These are phyloP conservation scores for Pycnomerus fuliginosus DNA, from an alignment of 2,888 invertebrate species.

Conservation along the genomic window DNA sequence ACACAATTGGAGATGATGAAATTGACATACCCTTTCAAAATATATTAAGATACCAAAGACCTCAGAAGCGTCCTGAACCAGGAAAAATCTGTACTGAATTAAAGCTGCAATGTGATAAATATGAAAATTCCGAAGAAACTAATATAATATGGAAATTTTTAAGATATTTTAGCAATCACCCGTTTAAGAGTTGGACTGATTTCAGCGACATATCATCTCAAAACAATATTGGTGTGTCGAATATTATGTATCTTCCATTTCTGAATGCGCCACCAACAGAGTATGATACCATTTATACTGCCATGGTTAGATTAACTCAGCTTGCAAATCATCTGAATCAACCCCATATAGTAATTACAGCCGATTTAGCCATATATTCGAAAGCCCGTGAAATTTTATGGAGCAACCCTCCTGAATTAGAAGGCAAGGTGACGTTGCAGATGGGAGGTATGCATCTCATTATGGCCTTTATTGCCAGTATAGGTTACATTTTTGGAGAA, in stretches of 20 bases:
- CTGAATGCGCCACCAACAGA: conserved; percentile 20
- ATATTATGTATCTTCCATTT: conserved; percentile 23
- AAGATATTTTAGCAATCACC: background rate
- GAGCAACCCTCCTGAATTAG: conserved; percentile 13
- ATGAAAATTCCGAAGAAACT: background rate
- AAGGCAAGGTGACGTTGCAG: background rate
- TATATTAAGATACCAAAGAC: background rate
- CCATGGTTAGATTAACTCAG: conserved; percentile 14
- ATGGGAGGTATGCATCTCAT: background rate
- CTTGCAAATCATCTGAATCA: conserved; percentile 18
- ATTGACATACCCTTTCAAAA: background rate
- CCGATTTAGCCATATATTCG: conserved; percentile 9
- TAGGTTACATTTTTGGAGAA: background rate
- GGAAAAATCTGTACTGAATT: background rate
- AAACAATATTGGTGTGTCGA: conserved; percentile 19
- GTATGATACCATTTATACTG: conserved; percentile 22
- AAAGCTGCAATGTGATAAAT: background rate
- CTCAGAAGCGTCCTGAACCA: background rate
- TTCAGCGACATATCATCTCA: conserved; percentile 5
- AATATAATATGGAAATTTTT: background rate
- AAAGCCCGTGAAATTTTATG: conserved; percentile 21
- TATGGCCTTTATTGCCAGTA: background rate
- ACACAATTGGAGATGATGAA: background rate
- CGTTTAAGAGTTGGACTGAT: background rate
- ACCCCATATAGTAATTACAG: conserved; percentile 17